Evolutionary conservation across 2,797 vertebrate species (phyloP).

Genomic region (Muraenolepis orangiensis): DNA sequence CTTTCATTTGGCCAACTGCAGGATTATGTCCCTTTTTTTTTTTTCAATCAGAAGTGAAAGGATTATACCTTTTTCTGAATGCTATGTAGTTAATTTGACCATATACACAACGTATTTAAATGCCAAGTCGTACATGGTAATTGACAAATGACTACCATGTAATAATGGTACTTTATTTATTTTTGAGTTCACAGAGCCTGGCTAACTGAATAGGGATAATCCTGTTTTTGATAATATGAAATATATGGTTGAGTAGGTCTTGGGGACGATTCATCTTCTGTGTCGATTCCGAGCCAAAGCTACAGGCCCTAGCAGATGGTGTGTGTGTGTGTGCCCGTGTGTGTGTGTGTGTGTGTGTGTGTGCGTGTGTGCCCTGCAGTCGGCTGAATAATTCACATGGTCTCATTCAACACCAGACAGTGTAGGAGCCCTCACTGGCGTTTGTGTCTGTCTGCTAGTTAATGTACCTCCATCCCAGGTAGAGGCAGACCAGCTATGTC

Average conservation of each 20-base stretch:
- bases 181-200: background rate
- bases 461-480: conserved; percentile 22
- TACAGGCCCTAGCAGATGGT: conserved; percentile 55
- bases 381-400: conserved; percentile 70
- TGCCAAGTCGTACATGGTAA: background rate
- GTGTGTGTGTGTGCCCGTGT: background rate
- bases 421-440: background rate
- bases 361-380: conserved; percentile 32
- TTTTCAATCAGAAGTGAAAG: too few species aligned
- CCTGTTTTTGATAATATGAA: background rate
- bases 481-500: conserved; percentile 30
- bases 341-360: background rate
- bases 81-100: too few species aligned
- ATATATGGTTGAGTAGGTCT: conserved; percentile 12
- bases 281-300: conserved; percentile 29
- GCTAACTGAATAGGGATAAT: background rate
- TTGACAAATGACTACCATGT: background rate
- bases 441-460: conserved; percentile 26
- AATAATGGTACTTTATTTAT: background rate
- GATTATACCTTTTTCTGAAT: too few species aligned
- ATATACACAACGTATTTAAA: too few species aligned
- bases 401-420: conserved; percentile 61
- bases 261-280: conserved; percentile 19
- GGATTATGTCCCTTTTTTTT: background rate
- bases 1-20: background rate